Evolutionary conservation across 2,113 vertebrate species (phyloP).

Genomic region (Callospermophilus lateralis): DNA sequence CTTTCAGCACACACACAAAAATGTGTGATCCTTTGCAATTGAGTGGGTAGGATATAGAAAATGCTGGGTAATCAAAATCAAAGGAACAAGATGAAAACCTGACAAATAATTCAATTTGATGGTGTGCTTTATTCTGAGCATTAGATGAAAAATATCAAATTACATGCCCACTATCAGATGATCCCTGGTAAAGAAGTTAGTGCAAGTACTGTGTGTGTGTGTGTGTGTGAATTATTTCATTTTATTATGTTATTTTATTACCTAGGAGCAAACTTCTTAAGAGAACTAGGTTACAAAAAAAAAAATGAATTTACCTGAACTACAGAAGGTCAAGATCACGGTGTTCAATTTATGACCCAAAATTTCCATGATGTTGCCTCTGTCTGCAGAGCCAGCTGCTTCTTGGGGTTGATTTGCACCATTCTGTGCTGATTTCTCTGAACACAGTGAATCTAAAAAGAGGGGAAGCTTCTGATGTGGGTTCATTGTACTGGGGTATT

Average conservation of each 20-base stretch:
- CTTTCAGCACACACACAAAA: background rate
- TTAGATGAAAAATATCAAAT: slow-evolving; percentile 54
- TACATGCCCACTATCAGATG: background rate
- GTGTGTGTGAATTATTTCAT: background rate
- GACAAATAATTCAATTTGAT: slow-evolving; percentile 56
- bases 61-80: slow-evolving; percentile 39
- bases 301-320: slow-evolving; percentile 14
- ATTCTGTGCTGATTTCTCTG: slow-evolving; percentile 10
- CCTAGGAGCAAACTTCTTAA: slow-evolving; percentile 35
- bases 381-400: background rate
- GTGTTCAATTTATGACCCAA: background rate
- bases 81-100: slow-evolving; percentile 60
- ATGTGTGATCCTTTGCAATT: background rate
- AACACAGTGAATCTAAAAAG: slow-evolving; percentile 23
- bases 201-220: background rate
- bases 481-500: background rate
- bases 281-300: background rate
- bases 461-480: background rate
- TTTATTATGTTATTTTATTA: background rate
- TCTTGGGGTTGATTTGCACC: background rate
- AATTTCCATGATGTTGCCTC: slow-evolving; percentile 16
- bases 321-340: background rate
- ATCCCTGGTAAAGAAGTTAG: slow-evolving; percentile 48
- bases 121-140: slow-evolving; percentile 28
- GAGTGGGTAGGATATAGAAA: slow-evolving; percentile 28